Evolutionary conservation across 2,888 invertebrate genomes (phyloP), one percentile per base, ranked within the genome.

Genomic region (Ophonus ardosiacus): DNA sequence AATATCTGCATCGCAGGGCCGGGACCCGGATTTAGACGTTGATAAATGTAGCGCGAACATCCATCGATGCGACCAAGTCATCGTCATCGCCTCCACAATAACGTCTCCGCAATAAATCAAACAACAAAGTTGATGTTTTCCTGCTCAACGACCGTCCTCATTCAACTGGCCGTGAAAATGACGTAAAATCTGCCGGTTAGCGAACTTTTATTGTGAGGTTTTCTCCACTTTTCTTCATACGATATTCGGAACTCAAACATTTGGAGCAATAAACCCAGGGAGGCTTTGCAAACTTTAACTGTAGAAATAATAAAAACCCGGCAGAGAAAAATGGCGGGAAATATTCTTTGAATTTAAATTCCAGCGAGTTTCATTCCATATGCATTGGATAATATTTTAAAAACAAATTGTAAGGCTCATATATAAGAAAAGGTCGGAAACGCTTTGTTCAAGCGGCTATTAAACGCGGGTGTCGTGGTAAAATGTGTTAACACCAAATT

Each of bases 161-260:
- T 82, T 82, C 82, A 82, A 82, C 71, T 82, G 71, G 82, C 82
- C 82, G 82, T 82, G 82, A 82, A 71, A 82, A 82, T 71, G 82
- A 82, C 82, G 71, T 82, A 82, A 82, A 82, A 82, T 82, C 82
- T 82, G 71, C 82, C 68, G 82, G 68, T 82, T 82, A 82, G 68
- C 71, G 71, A 82, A 68, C 17, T 71, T 82, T 82, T 82, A 82
- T 82, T 82, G 68, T 82, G 24, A 57, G 56, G 31, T 71, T 82
- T 68, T 38, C 68, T 68, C 68, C 31, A 68, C 31, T 68, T 56
- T 51, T 78, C 56, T 78, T 40, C 51, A 43, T 81, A 78, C 56
- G 65, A 81, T 81, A 81, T 63, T 81, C 65, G 81, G 81, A 81
- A 81, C 63, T 81, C 65, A 81, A 51, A 40, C 81, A 81, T 81